Base-by-base conservation (phyloP, 2,888 invertebrate genomes). In the Epistrophe grossulariae region DNA sequence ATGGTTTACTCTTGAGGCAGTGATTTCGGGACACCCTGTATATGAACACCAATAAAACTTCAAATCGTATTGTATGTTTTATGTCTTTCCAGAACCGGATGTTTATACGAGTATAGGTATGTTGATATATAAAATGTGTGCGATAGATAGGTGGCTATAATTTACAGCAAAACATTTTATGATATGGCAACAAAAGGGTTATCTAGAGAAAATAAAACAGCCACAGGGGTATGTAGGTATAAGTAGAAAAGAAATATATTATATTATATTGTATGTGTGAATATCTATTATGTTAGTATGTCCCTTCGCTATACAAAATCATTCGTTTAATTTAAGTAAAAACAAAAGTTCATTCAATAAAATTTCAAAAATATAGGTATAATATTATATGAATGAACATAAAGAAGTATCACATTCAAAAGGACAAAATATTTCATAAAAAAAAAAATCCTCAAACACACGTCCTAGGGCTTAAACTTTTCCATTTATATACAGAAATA, bases 91-190 rank as follows among this genome's bases (percentile, higher is more conserved):
- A 17, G 24, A 19, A 13, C 62, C 40, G 19, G 24, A 64, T 64
- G 28, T n/a, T n/a, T n/a, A n/a, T 64, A 28, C 24, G 24, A 8
- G 24, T 15, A 9, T 7, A 10, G 7, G 10, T 38, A 31, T 31
- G 31, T 31, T 6, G 31, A 7, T 31, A 31, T 31, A 31, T 35
- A 24, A 10, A 24, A 55, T 28, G n/a, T 24, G 31, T 55, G 15
- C 8, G 17, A 59, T 59, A 59, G 38, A 24, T 15, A 62, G 40
- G 4, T 68, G 8, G 55, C 55, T n/a, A 55, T 70, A 70, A 70
- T 70, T 70, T 70, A 70, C 28, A 38, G n/a, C 68, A 24, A 52
- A 7, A 10, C 35, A 40, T 31, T 38, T 70, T 70, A 70, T 55
- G 24, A 40, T n/a, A n/a, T 10, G 15, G 11, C 52, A 55, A 17